Evolutionary conservation across 1,140 invertebrate species (phyloP), one percentile per base, ranked within the genome.

Genomic region (Brachionus asplanchnoidis): DNA sequence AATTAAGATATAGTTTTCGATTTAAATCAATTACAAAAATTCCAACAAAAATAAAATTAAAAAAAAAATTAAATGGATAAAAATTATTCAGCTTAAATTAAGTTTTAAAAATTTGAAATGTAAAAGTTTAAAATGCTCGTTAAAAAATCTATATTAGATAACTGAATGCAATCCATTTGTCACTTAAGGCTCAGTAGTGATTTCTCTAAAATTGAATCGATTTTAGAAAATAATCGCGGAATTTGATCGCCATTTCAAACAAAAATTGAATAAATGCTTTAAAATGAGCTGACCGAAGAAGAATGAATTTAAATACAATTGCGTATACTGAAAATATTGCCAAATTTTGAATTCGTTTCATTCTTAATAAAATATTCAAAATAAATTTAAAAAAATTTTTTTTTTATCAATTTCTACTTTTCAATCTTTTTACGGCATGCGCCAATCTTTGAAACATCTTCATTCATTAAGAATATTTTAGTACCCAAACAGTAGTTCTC

Each of bases 381-480:
- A 12, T 66, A 11, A 42, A 6, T 77, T 77, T 77, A 0, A 28
- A 2, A 40, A 40, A 12, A 8, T 8, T 26, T 79, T n/a, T n/a
- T 11, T 7, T 36, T 36, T 36, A 44, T 23, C 11, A 28, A 20
- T 3, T 26, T 42, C 1, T 44, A 82, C 79, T 82, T 82, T 60
- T 60, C 23, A 3, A 82, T 82, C 14, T 82, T 82, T 68, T 65
- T 60, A 9, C 79, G n/a, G 53, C 50, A 65, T 32, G 53, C 65
- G 20, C 36, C 42, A 4, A 82, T 60, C 6, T 87, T 86, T 7
- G 86, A 70, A 8, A 88, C 73, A 46, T 89, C 88, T 85, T 89
- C 89, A 60, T 89, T 88, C 75, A 89, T 73, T 6, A 89, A 85
- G 86, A 86, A 89, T 70, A 86, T 85, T 85, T 89, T 89, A 2